Evolutionary conservation across 1,140 invertebrate genomes (phyloP).

Genomic region (Saccostrea echinata): DNA sequence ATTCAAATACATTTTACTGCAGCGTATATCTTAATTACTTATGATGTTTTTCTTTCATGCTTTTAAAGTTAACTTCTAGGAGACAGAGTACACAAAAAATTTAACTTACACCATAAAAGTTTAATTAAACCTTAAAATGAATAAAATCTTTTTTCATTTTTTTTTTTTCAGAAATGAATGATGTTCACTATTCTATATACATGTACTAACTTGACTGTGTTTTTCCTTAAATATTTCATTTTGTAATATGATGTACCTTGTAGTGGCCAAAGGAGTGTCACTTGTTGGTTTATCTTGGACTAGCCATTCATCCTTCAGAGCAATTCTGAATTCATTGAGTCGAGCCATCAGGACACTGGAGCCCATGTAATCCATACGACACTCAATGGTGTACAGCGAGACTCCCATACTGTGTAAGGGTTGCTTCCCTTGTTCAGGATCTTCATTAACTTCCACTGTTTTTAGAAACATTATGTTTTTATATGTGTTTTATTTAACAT

Average conservation of each 20-base stretch:
- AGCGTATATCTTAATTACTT: no score
- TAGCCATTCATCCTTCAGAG: constrained; percentile 78
- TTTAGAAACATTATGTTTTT: constrained; percentile 46
- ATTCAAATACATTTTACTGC: no score
- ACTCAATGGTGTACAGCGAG: constrained; percentile 91
- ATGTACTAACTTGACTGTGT: background rate
- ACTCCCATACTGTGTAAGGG: constrained; percentile 94
- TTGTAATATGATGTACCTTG: constrained; percentile 61
- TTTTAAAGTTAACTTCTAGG: no score
- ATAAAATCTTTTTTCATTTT: no score
- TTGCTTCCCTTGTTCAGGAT: constrained; percentile 87
- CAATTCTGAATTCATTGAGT: constrained; percentile 89
- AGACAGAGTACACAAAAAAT: no score
- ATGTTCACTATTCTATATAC: no score
- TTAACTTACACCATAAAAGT: no score
- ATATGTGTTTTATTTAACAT: background rate
- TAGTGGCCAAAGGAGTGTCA: constrained; percentile 76
- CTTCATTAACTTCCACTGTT: constrained; percentile 91
- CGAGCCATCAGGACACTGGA: constrained; percentile 93
- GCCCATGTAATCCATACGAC: constrained; percentile 97
- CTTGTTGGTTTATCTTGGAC: constrained; percentile 66
- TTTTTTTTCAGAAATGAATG: no score
- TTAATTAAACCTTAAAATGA: no score
- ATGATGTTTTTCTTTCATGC: no score
- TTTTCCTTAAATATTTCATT: background rate